A percentile compares a stretch with the other conserved stretches of the same genome.
Conservation (phyloP, 2,888 invertebrate species). For the Chloroclystis v-ata region DNA sequence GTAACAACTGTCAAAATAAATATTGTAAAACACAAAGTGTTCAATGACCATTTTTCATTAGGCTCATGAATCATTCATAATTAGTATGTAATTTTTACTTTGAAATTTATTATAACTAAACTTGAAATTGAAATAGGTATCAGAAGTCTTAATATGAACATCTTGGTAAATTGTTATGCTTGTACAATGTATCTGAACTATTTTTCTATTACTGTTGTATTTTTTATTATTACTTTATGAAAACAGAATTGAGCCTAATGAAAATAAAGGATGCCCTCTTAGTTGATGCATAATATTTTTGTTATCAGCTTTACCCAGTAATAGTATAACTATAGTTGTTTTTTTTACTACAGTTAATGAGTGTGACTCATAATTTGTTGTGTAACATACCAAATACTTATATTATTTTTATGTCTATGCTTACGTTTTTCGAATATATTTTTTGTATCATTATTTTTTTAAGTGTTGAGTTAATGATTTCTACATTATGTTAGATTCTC, state of each 20-base stretch:
- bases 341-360: slow-evolving; percentile 39
- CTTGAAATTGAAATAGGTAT: too few relatives aligned
- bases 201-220: too few relatives aligned
- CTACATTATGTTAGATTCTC: not conserved
- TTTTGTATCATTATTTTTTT: slow-evolving; percentile 43
- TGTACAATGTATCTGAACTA: too few relatives aligned
- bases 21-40: slow-evolving; percentile 65
- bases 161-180: too few relatives aligned
- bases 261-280: slow-evolving; percentile 31
- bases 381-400: slow-evolving; percentile 71
- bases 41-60: slow-evolving; percentile 31
- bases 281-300: slow-evolving; percentile 41
- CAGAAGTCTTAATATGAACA: too few relatives aligned
- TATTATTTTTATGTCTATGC: slow-evolving; percentile 59
- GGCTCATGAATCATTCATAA: too few relatives aligned
- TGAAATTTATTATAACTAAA: too few relatives aligned
- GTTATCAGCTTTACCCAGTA: slow-evolving; percentile 46
- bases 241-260: slow-evolving; percentile 24
- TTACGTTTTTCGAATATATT: slow-evolving; percentile 67
- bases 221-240: too few relatives aligned
- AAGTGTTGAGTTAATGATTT: slow-evolving; percentile 46
- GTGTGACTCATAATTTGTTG: slow-evolving; percentile 69
- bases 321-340: slow-evolving; percentile 25
- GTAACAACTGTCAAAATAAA: slow-evolving; percentile 24
- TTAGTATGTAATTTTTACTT: too few relatives aligned